A percentile compares a stretch with the other conserved stretches of the same genome.
These are phyloP conservation scores for Bombycilla garrulus DNA, from an alignment of 2,113 vertebrate genomes.

Conservation along the genomic window DNA sequence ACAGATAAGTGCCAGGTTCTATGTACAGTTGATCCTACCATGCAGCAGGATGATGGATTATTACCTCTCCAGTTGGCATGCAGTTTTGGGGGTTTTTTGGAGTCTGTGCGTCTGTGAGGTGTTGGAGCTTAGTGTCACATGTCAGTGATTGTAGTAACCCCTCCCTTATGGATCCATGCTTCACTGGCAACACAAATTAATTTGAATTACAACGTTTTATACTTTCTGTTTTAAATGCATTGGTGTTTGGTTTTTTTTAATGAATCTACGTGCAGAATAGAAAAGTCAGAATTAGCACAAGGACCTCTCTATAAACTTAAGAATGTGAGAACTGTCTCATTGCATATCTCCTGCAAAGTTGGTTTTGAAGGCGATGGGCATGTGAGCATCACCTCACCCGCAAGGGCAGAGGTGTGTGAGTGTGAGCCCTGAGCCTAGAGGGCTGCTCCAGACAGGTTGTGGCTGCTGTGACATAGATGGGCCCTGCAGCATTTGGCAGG, in stretches of 20 bases:
- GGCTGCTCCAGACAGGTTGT: neutral
- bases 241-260: neutral
- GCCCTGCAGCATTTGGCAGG: neutral
- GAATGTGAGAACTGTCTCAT: neutral
- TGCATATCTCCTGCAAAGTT: neutral
- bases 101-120: neutral
- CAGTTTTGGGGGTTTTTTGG: neutral
- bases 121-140: neutral
- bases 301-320: neutral
- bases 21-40: neutral
- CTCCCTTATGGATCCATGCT: neutral
- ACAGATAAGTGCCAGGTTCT: neutral
- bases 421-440: neutral
- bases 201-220: neutral
- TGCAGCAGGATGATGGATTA: neutral
- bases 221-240: neutral
- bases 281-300: neutral
- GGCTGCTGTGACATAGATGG: neutral
- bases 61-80: neutral
- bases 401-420: neutral
- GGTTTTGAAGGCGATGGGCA: rapidly evolving
- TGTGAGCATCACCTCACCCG: rapidly evolving
- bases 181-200: neutral
- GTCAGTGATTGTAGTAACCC: neutral
- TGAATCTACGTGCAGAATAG: neutral